These are phyloP conservation scores for Pelusios castaneus DNA, from an alignment of 2,113 vertebrate genomes.

Conservation along the genomic window DNA sequence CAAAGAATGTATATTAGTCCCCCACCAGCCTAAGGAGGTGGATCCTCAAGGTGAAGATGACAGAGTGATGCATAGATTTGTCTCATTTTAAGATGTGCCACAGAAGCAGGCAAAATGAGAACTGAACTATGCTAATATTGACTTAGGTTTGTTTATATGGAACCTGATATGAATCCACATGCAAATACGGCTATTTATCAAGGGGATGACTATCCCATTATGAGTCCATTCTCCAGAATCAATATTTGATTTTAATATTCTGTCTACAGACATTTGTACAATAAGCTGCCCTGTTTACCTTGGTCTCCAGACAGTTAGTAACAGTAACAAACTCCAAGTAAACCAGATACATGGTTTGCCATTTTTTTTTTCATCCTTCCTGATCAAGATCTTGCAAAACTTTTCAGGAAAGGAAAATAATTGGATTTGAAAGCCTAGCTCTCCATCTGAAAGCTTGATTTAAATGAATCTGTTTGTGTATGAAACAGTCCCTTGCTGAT, in stretches of 20 bases:
- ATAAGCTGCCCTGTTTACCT: slow-evolving; percentile 26
- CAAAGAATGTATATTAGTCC: neutral
- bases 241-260: slow-evolving; percentile 61
- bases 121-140: neutral
- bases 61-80: neutral
- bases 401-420: neutral
- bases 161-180: neutral
- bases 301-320: neutral
- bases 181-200: slow-evolving; percentile 11
- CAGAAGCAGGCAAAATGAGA: neutral
- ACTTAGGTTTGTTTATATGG: neutral
- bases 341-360: neutral
- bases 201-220: neutral
- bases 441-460: neutral
- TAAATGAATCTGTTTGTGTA: rapidly evolving
- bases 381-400: neutral
- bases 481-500: neutral
- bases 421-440: neutral
- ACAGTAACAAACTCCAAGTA: neutral
- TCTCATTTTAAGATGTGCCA: neutral
- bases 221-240: neutral
- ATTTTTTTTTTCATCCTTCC: neutral
- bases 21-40: neutral
- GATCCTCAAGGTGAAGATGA: neutral
- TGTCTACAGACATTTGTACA: slow-evolving; percentile 23